phyloP scores from a whole-genome alignment of 2,888 invertebrate genomes.

The Ormyrus nitidulus region DNA sequence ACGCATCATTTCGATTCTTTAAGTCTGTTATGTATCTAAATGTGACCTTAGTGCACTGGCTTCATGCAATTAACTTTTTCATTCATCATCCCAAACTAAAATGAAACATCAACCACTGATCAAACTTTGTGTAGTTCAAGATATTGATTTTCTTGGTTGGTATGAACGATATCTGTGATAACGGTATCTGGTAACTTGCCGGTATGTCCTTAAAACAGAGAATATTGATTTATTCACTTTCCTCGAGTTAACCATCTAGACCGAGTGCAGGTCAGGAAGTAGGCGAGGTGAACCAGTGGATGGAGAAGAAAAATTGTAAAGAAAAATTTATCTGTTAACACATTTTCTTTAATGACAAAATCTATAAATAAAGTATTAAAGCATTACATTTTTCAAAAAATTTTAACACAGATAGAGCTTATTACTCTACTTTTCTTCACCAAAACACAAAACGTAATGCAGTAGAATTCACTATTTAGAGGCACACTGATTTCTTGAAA shows the following conservation, averaged over 20 bases:
- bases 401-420: constrained; percentile 22
- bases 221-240: constrained; percentile 61
- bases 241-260: constrained; percentile 55
- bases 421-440: constrained; percentile 48
- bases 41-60: constrained; percentile 39
- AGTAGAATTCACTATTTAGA: constrained; percentile 28
- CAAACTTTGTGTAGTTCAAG: constrained; percentile 50
- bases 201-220: constrained; percentile 55
- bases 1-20: constrained; percentile 15
- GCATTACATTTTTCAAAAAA: constrained; percentile 40
- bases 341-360: constrained; percentile 23
- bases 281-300: constrained; percentile 58
- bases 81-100: constrained; percentile 33
- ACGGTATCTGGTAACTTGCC: constrained; percentile 52
- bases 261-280: constrained; percentile 62
- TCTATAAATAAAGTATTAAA: constrained; percentile 9
- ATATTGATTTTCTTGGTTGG: constrained; percentile 58
- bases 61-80: constrained; percentile 32
- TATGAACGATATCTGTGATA: constrained; percentile 53
- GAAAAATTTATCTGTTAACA: constrained; percentile 50
- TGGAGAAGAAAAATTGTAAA: constrained; percentile 61
- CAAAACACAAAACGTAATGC: constrained; percentile 37
- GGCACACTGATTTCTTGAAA: constrained; percentile 43
- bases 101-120: constrained; percentile 42
- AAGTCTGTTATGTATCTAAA: constrained; percentile 35